Percentiles rank a stretch among this genome's conserved stretches.
Conservation (phyloP, 2,113 vertebrate genomes). For the Girardinichthys multiradiatus region DNA sequence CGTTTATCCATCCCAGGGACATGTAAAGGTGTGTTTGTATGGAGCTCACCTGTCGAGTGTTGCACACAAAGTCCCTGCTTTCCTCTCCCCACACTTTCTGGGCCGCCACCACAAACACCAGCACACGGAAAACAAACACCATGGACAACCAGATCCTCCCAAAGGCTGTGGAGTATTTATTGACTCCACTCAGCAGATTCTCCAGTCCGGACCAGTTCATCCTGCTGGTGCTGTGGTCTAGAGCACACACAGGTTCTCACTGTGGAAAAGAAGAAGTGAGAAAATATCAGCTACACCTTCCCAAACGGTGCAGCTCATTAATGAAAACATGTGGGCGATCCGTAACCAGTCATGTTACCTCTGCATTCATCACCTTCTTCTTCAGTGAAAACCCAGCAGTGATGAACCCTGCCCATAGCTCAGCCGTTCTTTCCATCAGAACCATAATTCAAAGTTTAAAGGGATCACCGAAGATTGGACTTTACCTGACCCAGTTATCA, state of each 20-base stretch:
- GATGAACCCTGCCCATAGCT: too few relatives aligned
- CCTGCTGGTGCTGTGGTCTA: constrained; percentile 34
- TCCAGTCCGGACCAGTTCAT: constrained; percentile 90
- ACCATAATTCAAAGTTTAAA: background rate
- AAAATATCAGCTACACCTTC: background rate
- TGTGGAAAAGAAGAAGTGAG: constrained; percentile 1
- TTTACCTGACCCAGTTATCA: too few relatives aligned
- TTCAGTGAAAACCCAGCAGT: too few relatives aligned
- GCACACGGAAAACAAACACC: constrained; percentile 91
- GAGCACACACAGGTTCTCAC: constrained; percentile 2
- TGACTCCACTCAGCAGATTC: constrained; percentile 87
- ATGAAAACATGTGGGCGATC: background rate
- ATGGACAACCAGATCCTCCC: constrained; percentile 94
- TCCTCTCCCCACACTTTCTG: constrained; percentile 94
- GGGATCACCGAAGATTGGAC: background rate
- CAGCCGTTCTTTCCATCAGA: too few relatives aligned
- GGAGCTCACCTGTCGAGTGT: constrained; percentile 83
- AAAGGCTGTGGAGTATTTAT: constrained; percentile 93
- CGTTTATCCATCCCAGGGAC: background rate
- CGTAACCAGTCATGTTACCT: too few relatives aligned
- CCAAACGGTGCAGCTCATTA: background rate
- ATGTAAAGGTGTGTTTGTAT: background rate
- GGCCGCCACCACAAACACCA: constrained; percentile 93
- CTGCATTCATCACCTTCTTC: too few relatives aligned
- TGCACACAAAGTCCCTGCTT: constrained; percentile 93